Conservation (phyloP, 2,797 vertebrate genomes). For the Gastrophryne carolinensis region DNA sequence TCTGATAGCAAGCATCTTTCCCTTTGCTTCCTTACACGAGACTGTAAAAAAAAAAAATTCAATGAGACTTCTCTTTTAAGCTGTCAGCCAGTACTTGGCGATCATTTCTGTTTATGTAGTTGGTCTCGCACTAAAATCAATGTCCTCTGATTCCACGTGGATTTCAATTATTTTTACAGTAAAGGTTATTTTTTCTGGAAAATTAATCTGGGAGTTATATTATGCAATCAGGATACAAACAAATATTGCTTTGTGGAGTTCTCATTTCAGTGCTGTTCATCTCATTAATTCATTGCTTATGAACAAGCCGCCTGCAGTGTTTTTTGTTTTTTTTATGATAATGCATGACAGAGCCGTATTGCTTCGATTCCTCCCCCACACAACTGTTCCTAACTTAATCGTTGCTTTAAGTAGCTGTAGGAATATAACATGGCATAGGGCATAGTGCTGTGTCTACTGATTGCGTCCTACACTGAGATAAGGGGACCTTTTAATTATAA, state of each 20-base stretch:
- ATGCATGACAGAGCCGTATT: constrained; percentile 54
- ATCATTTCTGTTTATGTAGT: too few species aligned
- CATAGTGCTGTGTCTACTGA: constrained; percentile 48
- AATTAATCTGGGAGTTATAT: too few species aligned
- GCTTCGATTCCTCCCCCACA: constrained; percentile 52
- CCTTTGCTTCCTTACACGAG: too few species aligned
- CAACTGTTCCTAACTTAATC: constrained; percentile 55
- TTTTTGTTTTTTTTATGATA: constrained; percentile 44
- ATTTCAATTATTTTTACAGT: too few species aligned
- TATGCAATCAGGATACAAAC: too few species aligned
- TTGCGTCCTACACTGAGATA: constrained; percentile 43
- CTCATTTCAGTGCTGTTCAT: constrained; percentile 24
- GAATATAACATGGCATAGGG: constrained; percentile 37
- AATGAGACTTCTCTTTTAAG: too few species aligned
- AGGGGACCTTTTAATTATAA: constrained; percentile 34
- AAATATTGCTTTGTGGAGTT: background rate
- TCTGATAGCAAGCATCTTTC: too few species aligned
- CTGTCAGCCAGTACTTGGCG: too few species aligned
- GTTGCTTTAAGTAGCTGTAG: constrained; percentile 57
- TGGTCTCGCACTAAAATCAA: too few species aligned
- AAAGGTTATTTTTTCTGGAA: too few species aligned
- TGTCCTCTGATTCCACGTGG: too few species aligned
- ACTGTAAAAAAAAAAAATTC: too few species aligned
- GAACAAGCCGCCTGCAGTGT: constrained; percentile 35
- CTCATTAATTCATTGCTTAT: constrained; percentile 45